Conservation (phyloP, 1,140 invertebrate genomes). For the Phenacoccus solenopsis region DNA sequence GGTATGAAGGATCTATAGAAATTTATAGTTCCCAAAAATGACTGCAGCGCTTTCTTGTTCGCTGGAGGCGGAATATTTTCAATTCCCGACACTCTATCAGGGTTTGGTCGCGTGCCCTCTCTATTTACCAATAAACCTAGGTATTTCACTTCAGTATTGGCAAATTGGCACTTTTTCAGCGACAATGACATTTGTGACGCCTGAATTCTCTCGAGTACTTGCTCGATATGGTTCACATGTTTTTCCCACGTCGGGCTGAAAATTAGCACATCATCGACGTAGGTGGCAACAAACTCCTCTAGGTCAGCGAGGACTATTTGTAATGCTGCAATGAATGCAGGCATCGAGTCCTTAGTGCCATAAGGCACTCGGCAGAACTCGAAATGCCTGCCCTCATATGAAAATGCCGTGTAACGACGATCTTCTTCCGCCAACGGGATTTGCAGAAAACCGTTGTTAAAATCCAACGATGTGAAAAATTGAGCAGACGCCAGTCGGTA, state of each 20-base stretch:
- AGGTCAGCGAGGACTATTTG: background rate
- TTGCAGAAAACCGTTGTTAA: background rate
- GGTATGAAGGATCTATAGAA: constrained; percentile 33
- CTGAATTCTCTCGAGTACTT: constrained; percentile 26
- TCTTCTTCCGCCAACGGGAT: background rate
- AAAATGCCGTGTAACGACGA: background rate
- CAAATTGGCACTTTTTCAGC: constrained; percentile 33
- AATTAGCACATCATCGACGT: constrained; percentile 33
- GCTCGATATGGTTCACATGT: constrained; percentile 23
- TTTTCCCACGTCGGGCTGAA: constrained; percentile 28
- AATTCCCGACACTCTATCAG: constrained; percentile 33
- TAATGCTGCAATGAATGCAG: background rate
- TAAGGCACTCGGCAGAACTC: background rate
- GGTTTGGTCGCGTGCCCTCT: constrained; percentile 32
- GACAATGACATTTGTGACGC: constrained; percentile 34
- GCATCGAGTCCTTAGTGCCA: background rate
- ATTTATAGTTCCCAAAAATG: constrained; percentile 33
- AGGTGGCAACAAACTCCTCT: constrained; percentile 19
- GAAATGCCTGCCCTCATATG: background rate
- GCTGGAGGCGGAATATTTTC: constrained; percentile 30
- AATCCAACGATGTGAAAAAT: background rate
- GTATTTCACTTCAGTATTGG: constrained; percentile 30
- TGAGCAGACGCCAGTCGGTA: too few species aligned
- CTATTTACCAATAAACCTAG: constrained; percentile 30
- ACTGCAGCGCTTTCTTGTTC: constrained; percentile 31